These are phyloP conservation scores for Malacosoma neustria DNA, from an alignment of 2,888 invertebrate genomes.

Conservation along the genomic window DNA sequence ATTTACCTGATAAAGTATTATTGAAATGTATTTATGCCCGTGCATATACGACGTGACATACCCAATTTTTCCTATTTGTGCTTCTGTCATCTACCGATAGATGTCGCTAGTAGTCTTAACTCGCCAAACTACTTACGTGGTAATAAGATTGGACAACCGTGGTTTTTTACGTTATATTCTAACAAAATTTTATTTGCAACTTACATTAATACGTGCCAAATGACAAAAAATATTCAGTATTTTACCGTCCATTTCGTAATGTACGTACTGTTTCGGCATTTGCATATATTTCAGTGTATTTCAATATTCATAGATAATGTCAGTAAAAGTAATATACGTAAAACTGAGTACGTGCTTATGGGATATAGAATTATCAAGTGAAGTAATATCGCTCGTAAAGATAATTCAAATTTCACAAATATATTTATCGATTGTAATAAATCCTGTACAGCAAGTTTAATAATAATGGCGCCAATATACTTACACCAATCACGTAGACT, in stretches of 20 bases:
- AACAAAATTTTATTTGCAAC: too few relatives aligned
- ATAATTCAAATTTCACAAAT: background rate
- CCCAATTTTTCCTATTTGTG: background rate
- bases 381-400: background rate
- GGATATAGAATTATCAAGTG: background rate
- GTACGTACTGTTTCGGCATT: background rate
- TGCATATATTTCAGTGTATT: background rate
- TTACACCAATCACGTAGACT: too few relatives aligned
- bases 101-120: background rate
- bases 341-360: background rate
- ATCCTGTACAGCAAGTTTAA: too few relatives aligned
- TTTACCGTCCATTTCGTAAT: background rate
- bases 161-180: too few relatives aligned
- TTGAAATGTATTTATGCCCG: background rate
- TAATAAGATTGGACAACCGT: too few relatives aligned
- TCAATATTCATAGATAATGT: background rate
- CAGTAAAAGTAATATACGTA: background rate
- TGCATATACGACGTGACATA: background rate
- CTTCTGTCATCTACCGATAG: background rate
- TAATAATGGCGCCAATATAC: too few relatives aligned
- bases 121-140: too few relatives aligned
- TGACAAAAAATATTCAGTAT: background rate
- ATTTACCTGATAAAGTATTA: background rate
- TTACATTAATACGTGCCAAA: background rate
- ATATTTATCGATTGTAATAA: background rate